These are phyloP conservation scores for Pseudotriccus pelzelni DNA, from an alignment of 2,797 vertebrate species.

Conservation along the genomic window DNA sequence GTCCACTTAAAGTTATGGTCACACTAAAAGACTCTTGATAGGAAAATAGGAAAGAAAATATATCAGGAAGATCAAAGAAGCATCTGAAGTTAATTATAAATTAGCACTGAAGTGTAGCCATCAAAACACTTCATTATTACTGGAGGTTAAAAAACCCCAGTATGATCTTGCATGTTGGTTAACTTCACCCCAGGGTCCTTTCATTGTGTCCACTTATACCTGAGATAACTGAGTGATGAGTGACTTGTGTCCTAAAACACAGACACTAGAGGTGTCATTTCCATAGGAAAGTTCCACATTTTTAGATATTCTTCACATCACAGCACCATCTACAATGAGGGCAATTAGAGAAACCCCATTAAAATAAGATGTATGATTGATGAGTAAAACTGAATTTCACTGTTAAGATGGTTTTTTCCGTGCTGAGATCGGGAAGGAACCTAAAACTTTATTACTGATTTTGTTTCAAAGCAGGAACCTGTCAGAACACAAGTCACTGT, in stretches of 20 bases:
- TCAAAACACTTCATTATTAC: constrained; percentile 33
- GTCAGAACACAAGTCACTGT: background rate
- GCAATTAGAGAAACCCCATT: background rate
- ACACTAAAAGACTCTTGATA: constrained; percentile 49
- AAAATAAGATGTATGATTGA: background rate
- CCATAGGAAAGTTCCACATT: background rate
- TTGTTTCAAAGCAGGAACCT: background rate
- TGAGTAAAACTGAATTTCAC: background rate
- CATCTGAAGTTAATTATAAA: constrained; percentile 67
- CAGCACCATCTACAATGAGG: background rate
- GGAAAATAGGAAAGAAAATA: constrained; percentile 4
- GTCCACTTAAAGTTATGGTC: constrained; percentile 19
- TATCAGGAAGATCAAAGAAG: constrained; percentile 61
- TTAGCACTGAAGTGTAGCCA: constrained; percentile 29
- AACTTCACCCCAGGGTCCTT: background rate
- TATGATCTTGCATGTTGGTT: background rate
- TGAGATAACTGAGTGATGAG: background rate
- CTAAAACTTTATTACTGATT: background rate
- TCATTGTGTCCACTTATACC: background rate
- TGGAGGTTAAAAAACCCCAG: background rate
- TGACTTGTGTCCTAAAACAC: background rate
- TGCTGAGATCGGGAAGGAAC: background rate
- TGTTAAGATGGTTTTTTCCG: background rate
- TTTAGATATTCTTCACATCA: background rate
- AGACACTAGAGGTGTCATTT: background rate